phyloP scores from a whole-genome alignment of 2,888 invertebrate species.

The Sialis lutaria region DNA sequence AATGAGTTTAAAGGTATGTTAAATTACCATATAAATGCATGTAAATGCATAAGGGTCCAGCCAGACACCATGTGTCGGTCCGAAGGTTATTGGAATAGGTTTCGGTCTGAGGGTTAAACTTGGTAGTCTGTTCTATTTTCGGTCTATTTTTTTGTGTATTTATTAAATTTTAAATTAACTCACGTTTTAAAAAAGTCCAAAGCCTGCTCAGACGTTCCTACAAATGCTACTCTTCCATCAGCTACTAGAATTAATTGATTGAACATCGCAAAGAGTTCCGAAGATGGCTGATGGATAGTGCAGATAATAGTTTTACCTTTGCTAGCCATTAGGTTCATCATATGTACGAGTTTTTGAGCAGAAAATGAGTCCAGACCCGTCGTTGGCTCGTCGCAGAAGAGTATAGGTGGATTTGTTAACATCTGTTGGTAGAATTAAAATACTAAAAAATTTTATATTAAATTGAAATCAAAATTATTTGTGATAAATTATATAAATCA shows the following conservation, averaged over 20 bases:
- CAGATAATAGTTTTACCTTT: conserved; percentile 76
- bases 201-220: conserved; percentile 51
- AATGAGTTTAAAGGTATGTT: too few relatives aligned
- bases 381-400: conserved; percentile 94
- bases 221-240: conserved; percentile 73
- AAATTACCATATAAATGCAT: too few relatives aligned
- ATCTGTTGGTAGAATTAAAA: conserved; percentile 32
- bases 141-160: neutral
- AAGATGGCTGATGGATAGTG: conserved; percentile 90
- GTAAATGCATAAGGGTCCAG: too few relatives aligned
- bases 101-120: too few relatives aligned
- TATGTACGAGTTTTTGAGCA: conserved; percentile 64
- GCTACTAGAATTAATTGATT: conserved; percentile 63
- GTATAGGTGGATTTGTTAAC: conserved; percentile 73
- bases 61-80: too few relatives aligned
- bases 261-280: conserved; percentile 71
- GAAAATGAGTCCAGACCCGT: conserved; percentile 86
- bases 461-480: too few relatives aligned
- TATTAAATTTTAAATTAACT: conserved; percentile 4
- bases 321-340: conserved; percentile 49
- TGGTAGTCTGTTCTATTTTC: too few relatives aligned
- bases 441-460: too few relatives aligned
- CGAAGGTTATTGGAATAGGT: too few relatives aligned
- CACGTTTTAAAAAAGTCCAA: conserved; percentile 54
- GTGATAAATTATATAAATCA: too few relatives aligned